Evolutionary conservation across 2,888 invertebrate species (phyloP), one percentile per base, ranked within the genome.

Genomic region (Petrophora chlorosata): DNA sequence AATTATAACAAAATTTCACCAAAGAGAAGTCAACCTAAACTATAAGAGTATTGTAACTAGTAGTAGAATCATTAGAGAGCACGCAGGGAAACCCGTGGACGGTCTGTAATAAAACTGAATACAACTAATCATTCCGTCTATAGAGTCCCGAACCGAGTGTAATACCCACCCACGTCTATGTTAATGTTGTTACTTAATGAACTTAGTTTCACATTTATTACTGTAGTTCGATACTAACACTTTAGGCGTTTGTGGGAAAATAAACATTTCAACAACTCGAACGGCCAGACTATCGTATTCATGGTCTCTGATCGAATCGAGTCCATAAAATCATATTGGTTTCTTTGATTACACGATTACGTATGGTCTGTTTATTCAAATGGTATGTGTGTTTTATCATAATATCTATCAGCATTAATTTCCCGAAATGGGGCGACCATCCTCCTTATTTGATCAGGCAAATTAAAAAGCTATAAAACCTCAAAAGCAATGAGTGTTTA

Each of bases 181-280:
- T 65, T 76, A 80, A 81, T 78, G 45, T 59, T 63, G 63, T 57
- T 63, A 70, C 65, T 59, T 71, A 79, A 79, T 76, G 73, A 75
- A 76, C 72, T 72, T 76, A 80, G 77, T 76, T 74, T 76, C 76
- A 71, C 76, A 71, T 79, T 79, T 77, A 76, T 77, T 75, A 76
- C 69, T 58, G 59, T 56, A 60, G 61, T 60, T 58, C 61, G 64
- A 75, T 76, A 67, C 66, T 62, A 67, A 73, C 73, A 74, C 72
- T 66, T 68, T 42, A 71, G 67, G 72, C 73, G 75, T 75, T 67
- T 72, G 78, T 82, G 78, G 75, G 82, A 82, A 81, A 70, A 77
- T 73, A 67, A 69, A 63, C 63, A 60, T 56, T 65, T 60, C 63
- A n/a, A n/a, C 56, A 58, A 51, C n/a, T 52, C 54, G 55, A 57